Evolutionary conservation across 2,797 vertebrate genomes (phyloP), one percentile per base, ranked within the genome.

Genomic region (Telmatherina bonti): DNA sequence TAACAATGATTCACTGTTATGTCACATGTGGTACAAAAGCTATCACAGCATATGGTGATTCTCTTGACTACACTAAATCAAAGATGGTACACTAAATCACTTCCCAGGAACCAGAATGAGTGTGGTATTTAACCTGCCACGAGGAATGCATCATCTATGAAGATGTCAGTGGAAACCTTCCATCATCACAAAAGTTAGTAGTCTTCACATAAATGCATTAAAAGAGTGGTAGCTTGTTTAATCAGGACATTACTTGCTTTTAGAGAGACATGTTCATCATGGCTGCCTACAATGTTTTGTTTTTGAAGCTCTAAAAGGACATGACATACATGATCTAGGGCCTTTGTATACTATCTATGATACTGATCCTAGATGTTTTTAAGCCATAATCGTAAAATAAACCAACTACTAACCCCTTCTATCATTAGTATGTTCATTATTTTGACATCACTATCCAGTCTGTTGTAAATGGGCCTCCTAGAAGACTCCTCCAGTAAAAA

Each of bases 41-140:
- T 70, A 52, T 66, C 64, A 59, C 49, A 77, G 35, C 74, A 82
- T 82, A 56, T 72, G 49, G 41, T 12, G 33, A 66, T 63, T 54
- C 60, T 60, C 36, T 41, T 67, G 53, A 9, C 27, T 31, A 31
- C 30, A 31, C 7, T 31, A 3, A 31, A 31, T 7, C 30, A 31
- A 7, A 31, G 7, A 3, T 7, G 7, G 3, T 36, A 10, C 22
- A 38, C 41, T 81, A 75, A 74, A 80, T 72, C 55, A 74, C 36
- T 67, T 58, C 10, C 36, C 22, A 36, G 59, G 11, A 18, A 29
- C n/a, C 49, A 55, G 26, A 63, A 64, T 51, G 35, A 47, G 16
- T 61, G 20, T 22, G 59, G 57, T 63, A 41, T 55, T 76, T 75
- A 31, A 51, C 6, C 20, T n/a, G n/a, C n/a, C n/a, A n/a, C 22